Evolutionary conservation across 2,797 vertebrate species (phyloP).

Genomic region (Loriculus beryllinus): DNA sequence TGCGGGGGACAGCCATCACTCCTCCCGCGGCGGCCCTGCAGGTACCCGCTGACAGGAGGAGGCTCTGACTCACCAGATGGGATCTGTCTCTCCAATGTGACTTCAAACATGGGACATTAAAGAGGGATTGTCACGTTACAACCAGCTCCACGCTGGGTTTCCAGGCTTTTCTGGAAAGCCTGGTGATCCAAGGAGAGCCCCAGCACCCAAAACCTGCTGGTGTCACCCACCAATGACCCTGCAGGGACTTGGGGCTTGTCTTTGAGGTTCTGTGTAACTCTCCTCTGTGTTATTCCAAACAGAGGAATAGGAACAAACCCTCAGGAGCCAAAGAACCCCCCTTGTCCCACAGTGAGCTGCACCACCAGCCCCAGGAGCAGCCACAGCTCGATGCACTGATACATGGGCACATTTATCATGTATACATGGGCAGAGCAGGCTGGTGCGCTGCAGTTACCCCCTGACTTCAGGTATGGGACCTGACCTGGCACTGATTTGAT

Average conservation of each 20-base stretch:
- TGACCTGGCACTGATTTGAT: not conserved
- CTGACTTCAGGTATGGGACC: not conserved
- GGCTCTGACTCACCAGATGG: slow-evolving; percentile 33
- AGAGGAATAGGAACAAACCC: not conserved
- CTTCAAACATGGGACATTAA: not conserved
- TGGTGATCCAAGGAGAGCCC: not conserved
- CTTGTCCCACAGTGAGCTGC: not conserved
- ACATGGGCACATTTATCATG: not conserved
- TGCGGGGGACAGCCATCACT: not conserved
- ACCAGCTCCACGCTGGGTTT: rapidly evolving
- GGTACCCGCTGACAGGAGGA: not conserved
- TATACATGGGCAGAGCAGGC: not conserved
- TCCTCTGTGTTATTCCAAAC: not conserved
- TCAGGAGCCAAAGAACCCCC: not conserved
- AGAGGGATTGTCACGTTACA: not conserved
- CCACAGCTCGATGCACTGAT: rapidly evolving
- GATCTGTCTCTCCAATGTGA: not conserved
- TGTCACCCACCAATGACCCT: not conserved
- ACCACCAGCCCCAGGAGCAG: not conserved
- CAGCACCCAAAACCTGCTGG: rapidly evolving
- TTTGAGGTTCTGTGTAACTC: rapidly evolving
- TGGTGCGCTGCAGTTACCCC: not conserved
- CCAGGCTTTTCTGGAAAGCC: not conserved
- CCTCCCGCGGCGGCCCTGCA: not conserved
- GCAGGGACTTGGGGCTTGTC: not conserved